These are phyloP conservation scores for Uropsilus gracilis DNA, from an alignment of 2,113 vertebrate genomes.

Conservation along the genomic window DNA sequence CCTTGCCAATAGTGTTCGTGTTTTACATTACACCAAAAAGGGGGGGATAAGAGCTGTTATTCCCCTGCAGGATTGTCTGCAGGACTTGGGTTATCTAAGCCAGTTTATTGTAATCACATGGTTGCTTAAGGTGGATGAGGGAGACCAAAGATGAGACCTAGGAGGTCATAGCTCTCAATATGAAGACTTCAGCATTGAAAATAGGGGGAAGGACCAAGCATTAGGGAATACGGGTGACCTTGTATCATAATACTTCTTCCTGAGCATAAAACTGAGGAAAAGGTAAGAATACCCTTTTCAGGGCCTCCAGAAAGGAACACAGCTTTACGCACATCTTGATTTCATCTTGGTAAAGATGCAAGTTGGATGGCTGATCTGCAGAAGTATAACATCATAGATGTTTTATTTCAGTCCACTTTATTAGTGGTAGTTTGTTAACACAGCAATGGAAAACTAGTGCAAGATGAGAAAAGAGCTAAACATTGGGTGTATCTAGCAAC, in stretches of 20 bases:
- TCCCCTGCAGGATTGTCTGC: no score
- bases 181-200: background rate
- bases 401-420: background rate
- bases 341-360: background rate
- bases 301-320: background rate
- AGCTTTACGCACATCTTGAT: background rate
- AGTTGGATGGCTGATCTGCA: background rate
- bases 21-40: background rate
- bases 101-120: background rate
- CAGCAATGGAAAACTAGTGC: background rate
- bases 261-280: background rate
- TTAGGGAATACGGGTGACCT: background rate
- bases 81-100: background rate
- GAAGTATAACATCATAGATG: background rate
- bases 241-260: no score
- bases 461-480: background rate
- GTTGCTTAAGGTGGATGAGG: background rate
- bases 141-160: background rate
- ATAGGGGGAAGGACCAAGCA: background rate
- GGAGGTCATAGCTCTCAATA: background rate
- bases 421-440: background rate
- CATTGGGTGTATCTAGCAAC: background rate
- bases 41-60: background rate
- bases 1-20: background rate
- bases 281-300: background rate